Conservation (phyloP, 2,113 vertebrate genomes). For the Brienomyrus brachyistius region DNA sequence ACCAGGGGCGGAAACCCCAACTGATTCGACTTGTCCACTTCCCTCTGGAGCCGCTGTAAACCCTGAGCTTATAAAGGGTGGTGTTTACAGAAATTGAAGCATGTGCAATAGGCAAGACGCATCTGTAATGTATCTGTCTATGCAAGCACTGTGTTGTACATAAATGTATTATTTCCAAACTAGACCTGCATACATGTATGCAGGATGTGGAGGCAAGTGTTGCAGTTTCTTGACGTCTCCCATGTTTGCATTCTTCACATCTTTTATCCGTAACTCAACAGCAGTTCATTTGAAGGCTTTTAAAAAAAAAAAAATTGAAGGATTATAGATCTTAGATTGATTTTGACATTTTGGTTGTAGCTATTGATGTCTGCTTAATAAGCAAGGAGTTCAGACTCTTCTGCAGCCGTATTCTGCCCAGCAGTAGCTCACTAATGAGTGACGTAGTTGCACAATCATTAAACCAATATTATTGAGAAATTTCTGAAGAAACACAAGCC, state of each 20-base stretch:
- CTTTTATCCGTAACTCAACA: neutral
- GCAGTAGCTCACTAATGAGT: neutral
- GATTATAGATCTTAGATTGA: neutral
- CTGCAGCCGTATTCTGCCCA: neutral
- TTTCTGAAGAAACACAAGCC: neutral
- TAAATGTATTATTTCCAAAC: neutral
- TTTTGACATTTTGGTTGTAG: neutral
- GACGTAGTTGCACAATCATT: neutral
- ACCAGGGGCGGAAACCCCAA: constrained; percentile 47
- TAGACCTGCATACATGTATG: neutral
- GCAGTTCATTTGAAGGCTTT: neutral
- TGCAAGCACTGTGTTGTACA: neutral
- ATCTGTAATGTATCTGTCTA: neutral
- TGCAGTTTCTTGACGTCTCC: neutral
- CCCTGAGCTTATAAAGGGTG: neutral
- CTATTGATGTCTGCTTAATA: neutral
- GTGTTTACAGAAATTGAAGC: too few relatives aligned
- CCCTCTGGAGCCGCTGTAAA: constrained; percentile 31
- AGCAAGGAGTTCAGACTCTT: neutral
- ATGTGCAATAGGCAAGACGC: neutral
- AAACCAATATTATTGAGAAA: neutral
- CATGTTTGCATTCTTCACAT: too few relatives aligned
- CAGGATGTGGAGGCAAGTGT: neutral
- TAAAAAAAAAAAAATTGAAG: neutral
- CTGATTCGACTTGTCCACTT: constrained; percentile 68